These are phyloP conservation scores for Oreochromis grahami DNA, from an alignment of 2,797 vertebrate species.

Conservation along the genomic window DNA sequence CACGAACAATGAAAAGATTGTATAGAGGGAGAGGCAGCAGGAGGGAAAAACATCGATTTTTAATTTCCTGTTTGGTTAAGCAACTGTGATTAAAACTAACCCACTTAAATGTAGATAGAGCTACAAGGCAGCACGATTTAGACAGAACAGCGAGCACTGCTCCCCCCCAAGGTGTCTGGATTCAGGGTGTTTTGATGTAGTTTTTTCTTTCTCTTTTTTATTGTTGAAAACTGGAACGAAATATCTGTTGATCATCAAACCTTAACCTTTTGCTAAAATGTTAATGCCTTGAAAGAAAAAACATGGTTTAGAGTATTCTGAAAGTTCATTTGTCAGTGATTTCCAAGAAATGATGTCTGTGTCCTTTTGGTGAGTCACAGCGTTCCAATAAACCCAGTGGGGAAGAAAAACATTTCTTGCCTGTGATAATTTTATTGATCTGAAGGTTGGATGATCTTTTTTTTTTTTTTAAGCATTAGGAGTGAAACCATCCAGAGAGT, in stretches of 20 bases:
- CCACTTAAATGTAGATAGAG: not conserved
- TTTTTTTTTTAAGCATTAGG: not conserved
- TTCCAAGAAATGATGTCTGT: constrained; percentile 60
- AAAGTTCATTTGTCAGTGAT: constrained; percentile 73
- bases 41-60: not conserved
- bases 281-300: constrained; percentile 39
- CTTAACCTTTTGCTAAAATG: constrained; percentile 72
- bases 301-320: constrained; percentile 39
- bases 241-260: constrained; percentile 55
- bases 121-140: not conserved
- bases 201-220: not conserved
- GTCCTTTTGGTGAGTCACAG: constrained; percentile 66
- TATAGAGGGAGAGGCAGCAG: not conserved
- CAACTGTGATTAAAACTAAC: not conserved
- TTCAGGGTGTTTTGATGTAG: constrained; percentile 6
- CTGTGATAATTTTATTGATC: not conserved
- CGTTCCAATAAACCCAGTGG: constrained; percentile 13
- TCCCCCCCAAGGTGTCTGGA: not conserved
- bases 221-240: constrained; percentile 14
- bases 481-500: not conserved
- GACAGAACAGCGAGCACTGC: not conserved
- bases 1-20: not conserved
- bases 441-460: not conserved
- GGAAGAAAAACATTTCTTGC: constrained; percentile 6
- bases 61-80: not conserved